Conservation (phyloP, 2,797 vertebrate species). For the Rachycentron canadum region DNA sequence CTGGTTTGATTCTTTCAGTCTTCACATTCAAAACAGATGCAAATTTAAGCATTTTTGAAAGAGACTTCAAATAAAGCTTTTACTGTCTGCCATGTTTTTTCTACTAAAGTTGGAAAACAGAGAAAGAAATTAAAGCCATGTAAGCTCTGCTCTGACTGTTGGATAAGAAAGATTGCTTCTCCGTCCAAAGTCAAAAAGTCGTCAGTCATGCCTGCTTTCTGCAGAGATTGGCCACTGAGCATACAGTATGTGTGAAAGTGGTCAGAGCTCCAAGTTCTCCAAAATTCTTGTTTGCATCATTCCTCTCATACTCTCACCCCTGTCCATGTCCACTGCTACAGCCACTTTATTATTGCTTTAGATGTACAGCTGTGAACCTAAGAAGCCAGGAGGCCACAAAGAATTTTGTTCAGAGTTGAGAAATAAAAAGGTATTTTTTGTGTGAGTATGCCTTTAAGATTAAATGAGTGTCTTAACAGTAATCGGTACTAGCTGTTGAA, state of each 20-base stretch:
- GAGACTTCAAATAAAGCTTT: conserved; percentile 11
- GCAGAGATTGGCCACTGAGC: conserved; percentile 15
- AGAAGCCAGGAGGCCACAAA: conserved; percentile 3
- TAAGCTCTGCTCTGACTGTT: conserved; percentile 12
- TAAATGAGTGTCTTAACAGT: conserved; percentile 27
- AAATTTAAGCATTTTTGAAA: too few species aligned
- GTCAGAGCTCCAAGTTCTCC: conserved; percentile 50
- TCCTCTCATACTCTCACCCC: conserved; percentile 46
- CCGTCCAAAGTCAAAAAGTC: conserved; percentile 37
- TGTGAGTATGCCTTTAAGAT: conserved; percentile 16
- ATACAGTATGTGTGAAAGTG: conserved; percentile 55
- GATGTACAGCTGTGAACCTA: conserved; percentile 41
- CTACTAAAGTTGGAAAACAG: conserved; percentile 2
- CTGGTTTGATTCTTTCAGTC: conserved; percentile 43
- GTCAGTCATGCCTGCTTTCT: conserved; percentile 27
- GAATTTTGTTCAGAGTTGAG: not conserved
- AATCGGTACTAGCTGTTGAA: conserved; percentile 44
- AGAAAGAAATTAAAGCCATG: conserved; percentile 10
- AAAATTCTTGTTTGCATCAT: conserved; percentile 48
- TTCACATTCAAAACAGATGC: conserved; percentile 54
- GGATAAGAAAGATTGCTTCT: not conserved
- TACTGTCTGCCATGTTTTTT: conserved; percentile 13
- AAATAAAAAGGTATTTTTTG: not conserved
- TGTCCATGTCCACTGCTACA: conserved; percentile 38
- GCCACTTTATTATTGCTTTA: conserved; percentile 37